These are phyloP conservation scores for Lepidothrix coronata DNA, from an alignment of 2,113 vertebrate species.

Conservation along the genomic window DNA sequence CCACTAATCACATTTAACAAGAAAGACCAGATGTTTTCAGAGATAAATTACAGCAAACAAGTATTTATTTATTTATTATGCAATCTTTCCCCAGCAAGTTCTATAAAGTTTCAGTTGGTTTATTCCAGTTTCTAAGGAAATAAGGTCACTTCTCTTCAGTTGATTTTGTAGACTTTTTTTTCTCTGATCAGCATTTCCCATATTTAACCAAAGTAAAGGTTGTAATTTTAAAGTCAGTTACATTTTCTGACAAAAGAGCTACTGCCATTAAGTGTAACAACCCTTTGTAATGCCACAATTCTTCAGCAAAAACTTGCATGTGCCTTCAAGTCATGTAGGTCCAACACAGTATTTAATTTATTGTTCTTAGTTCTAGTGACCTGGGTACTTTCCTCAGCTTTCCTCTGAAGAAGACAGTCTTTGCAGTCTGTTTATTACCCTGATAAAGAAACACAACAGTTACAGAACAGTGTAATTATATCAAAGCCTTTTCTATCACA, in stretches of 20 bases:
- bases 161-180: not conserved
- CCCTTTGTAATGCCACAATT: not conserved
- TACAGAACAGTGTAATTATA: not conserved
- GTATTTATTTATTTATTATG: not conserved
- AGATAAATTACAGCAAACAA: not conserved
- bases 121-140: not conserved
- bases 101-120: not conserved
- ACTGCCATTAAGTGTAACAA: not conserved
- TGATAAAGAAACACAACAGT: not conserved
- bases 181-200: not conserved
- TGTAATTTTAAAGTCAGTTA: not conserved
- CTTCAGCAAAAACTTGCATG: not conserved
- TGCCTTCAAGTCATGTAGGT: not conserved
- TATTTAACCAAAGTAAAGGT: not conserved
- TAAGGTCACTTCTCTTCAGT: not conserved
- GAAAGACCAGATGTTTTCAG: not conserved
- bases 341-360: not conserved
- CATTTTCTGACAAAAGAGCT: not conserved
- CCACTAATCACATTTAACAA: not conserved
- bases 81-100: not conserved
- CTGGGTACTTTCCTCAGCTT: not conserved
- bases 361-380: not conserved
- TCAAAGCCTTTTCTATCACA: not conserved
- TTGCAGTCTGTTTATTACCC: not conserved
- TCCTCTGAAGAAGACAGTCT: not conserved